These are phyloP conservation scores for Cebidichthys violaceus DNA, from an alignment of 2,113 vertebrate genomes.

Conservation along the genomic window DNA sequence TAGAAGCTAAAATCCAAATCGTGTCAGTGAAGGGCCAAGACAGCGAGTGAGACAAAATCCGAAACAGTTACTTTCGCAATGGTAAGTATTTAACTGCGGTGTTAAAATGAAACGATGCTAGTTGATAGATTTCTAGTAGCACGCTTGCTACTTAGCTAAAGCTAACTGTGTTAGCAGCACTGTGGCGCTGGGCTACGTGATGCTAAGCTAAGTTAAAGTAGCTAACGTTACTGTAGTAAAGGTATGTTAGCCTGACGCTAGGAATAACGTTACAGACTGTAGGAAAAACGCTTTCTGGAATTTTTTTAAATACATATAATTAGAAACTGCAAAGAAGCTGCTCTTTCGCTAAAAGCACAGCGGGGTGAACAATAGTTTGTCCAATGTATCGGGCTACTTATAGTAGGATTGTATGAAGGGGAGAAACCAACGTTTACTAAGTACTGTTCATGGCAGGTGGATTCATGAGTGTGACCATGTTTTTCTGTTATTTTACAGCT, in stretches of 20 bases:
- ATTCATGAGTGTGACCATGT: neutral
- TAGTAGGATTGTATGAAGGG: too few species aligned
- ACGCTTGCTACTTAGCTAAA: neutral
- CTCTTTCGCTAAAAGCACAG: too few species aligned
- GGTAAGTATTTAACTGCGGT: conserved; percentile 45
- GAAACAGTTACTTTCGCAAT: conserved; percentile 33
- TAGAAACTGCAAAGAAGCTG: neutral
- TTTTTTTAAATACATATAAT: neutral
- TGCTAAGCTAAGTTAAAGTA: neutral
- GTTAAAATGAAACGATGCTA: neutral
- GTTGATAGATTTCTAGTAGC: fast-evolving
- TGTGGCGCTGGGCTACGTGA: too few species aligned
- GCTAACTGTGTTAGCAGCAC: neutral
- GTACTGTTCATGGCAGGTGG: neutral
- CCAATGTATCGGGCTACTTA: neutral
- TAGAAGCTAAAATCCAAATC: conserved; percentile 4
- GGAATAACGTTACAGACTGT: neutral
- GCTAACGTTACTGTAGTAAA: conserved; percentile 14
- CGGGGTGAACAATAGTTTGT: neutral
- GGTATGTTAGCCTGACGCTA: neutral
- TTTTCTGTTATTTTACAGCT: conserved; percentile 82
- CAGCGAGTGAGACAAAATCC: neutral
- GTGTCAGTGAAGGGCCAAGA: neutral
- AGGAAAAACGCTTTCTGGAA: neutral
- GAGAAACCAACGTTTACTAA: too few species aligned